Conservation (phyloP, 2,797 vertebrate species). For the Sternotherus odoratus region DNA sequence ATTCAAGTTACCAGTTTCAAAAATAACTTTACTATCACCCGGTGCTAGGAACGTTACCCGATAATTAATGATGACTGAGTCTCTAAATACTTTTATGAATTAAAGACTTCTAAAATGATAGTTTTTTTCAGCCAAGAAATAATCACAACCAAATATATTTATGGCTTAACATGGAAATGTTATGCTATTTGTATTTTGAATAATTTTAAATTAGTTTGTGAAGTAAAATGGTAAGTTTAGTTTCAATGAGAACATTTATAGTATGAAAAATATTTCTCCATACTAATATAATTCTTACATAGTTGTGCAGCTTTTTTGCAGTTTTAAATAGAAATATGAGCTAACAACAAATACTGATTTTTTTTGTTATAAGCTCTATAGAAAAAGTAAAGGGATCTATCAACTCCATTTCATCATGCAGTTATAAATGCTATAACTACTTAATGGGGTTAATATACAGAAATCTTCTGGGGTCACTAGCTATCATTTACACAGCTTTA, state of each 20-base stretch:
- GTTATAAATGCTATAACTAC: neutral
- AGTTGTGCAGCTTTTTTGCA: neutral
- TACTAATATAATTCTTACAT: neutral
- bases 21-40: neutral
- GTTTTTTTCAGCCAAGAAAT: neutral
- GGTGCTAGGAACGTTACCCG: neutral
- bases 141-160: neutral
- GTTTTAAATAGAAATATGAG: neutral
- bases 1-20: slow-evolving; percentile 5
- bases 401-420: slow-evolving; percentile 29
- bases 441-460: slow-evolving; percentile 25
- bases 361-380: neutral
- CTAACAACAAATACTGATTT: neutral
- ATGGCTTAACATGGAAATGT: neutral
- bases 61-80: neutral
- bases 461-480: neutral
- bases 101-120: neutral
- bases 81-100: neutral
- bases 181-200: neutral
- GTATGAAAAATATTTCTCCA: slow-evolving; percentile 20
- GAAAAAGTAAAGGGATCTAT: neutral
- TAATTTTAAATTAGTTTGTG: neutral
- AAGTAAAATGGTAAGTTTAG: neutral
- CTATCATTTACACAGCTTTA: neutral
- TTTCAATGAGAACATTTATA: neutral